phyloP scores from a whole-genome alignment of 1,140 invertebrate genomes.

The Hyles euphorbiae region DNA sequence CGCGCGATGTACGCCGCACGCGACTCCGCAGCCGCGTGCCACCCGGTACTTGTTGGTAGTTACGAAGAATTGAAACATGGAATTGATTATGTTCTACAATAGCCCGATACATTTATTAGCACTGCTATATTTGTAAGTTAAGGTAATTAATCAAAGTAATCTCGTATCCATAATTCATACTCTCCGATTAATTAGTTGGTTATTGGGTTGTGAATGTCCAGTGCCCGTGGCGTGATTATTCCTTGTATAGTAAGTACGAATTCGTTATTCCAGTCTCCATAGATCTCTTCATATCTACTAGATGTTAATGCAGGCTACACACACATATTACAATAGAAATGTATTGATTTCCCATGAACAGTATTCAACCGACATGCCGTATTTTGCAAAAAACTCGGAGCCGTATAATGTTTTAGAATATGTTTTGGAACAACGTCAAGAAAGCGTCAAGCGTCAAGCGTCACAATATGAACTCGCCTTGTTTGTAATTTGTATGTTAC shows the following conservation, averaged over 20 bases:
- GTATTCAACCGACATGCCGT: constrained; percentile 69
- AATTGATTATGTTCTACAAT: constrained; percentile 35
- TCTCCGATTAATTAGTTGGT: background rate
- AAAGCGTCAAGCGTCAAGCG: constrained; percentile 1
- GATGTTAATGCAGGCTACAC: constrained; percentile 65
- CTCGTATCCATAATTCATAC: too few relatives aligned
- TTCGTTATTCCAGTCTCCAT: constrained; percentile 71
- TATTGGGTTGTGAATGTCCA: constrained; percentile 45
- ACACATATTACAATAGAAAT: constrained; percentile 73
- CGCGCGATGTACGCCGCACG: background rate
- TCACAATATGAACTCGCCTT: background rate
- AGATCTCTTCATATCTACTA: constrained; percentile 66
- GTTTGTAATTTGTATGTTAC: constrained; percentile 2
- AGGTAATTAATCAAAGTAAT: too few relatives aligned
- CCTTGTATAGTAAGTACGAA: constrained; percentile 71
- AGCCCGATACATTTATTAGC: constrained; percentile 1
- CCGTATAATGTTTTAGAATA: constrained; percentile 58
- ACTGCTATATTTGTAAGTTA: background rate
- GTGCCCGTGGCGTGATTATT: constrained; percentile 44
- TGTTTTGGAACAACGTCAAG: constrained; percentile 48
- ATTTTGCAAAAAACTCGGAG: constrained; percentile 67
- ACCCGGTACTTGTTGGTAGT: background rate
- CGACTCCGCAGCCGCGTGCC: constrained; percentile 10
- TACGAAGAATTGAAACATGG: constrained; percentile 32
- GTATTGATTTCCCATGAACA: constrained; percentile 70